Base-by-base conservation (phyloP, 1,140 invertebrate genomes). In the Lepidurus apus region DNA sequence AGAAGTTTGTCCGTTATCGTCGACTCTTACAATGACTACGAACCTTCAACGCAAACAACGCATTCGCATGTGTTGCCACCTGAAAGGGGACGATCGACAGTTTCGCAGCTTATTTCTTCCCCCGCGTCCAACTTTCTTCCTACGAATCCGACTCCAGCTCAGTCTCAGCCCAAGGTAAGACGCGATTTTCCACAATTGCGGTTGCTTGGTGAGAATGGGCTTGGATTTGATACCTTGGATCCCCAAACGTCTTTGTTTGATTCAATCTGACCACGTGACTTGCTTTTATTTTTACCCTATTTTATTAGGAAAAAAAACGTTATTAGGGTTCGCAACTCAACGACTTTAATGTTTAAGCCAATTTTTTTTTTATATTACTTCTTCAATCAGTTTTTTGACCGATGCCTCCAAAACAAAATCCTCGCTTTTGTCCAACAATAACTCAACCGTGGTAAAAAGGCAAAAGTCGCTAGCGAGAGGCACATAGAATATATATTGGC, bases 21-120 rank as follows among this genome's bases (percentile, higher is more conserved):
- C 53, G n/a, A 65, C 13, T 65, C 53, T 17, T 7, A 7, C 53
- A 65, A 65, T 7, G 53, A 65, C 53, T 5, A 9, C 17, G 53
- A 65, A 65, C 1, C 8, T 65, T 65, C 21, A 17, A 11, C 53
- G 13, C 53, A 65, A 65, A 7, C 53, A 34, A 17, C 53, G 21
- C 17, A 21, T n/a, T 65, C 53, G 21, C 53, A 7, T 17, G 53
- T 65, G 6, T 21, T 21, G 8, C 53, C 13, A 7, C 21, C 53
- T 4, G 53, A 65, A 7, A 65, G 9, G 0, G 53, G 13, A 21
- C 53, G 53, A 65, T 65, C 53, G 17, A 65, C 53, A 7, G n/a
- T 65, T n/a, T 21, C 53, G 53, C 53, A 13, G 53, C 53, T 13
- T 65, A 65, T 21, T 65, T 65, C 53, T 65, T 65, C 53, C 53